Base-by-base conservation (phyloP, 2,888 invertebrate genomes). In the Gisinianus flammeolus region DNA sequence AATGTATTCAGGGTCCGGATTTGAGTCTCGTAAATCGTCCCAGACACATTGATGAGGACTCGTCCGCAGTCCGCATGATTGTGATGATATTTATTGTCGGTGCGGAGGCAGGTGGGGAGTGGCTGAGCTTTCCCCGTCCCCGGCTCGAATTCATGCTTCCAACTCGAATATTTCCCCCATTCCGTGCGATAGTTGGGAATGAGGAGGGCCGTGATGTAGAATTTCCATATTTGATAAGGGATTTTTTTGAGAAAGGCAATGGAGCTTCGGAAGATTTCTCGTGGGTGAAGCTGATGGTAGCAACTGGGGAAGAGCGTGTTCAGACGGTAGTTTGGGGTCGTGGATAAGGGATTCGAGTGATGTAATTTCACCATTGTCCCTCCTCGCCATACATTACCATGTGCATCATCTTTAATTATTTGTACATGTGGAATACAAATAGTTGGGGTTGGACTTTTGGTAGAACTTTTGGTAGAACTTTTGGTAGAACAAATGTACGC, bases 141-240 rank as follows among this genome's bases (percentile, higher is more conserved):
- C 1, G 30, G 56, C 1, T 54, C 31, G 28, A 4, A 22, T 1
- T 73, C 44, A 8, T 62, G 28, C 19, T 66, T 69, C 84, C 84
- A 84, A 0, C 12, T 30, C n/a, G 64, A 75, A 71, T 84, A 84
- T 24, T 75, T 77, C 19, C 82, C 81, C 84, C 84, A 84, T 73
- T 83, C 79, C 0, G 22, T 44, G 4, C 79, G 69, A 52, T 70
- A 77, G 2, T 6, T 19, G 4, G 79, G 79, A 22, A 79, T 33
- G 62, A 73, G 54, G 33, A 78, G 33, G 31, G 78, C 33, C 16
- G 30, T 35, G 16, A 78, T 33, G 56, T 67, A 74, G n/a, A 52
- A 2, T 0, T 6, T 16, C 78, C 78, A 74, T 1, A 73, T 16
- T 1, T n/a, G 26, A 3, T 33, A 6, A 8, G 72, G 72, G 33